Conservation (phyloP, 2,113 vertebrate species). For the Orientallactaga bullata region DNA sequence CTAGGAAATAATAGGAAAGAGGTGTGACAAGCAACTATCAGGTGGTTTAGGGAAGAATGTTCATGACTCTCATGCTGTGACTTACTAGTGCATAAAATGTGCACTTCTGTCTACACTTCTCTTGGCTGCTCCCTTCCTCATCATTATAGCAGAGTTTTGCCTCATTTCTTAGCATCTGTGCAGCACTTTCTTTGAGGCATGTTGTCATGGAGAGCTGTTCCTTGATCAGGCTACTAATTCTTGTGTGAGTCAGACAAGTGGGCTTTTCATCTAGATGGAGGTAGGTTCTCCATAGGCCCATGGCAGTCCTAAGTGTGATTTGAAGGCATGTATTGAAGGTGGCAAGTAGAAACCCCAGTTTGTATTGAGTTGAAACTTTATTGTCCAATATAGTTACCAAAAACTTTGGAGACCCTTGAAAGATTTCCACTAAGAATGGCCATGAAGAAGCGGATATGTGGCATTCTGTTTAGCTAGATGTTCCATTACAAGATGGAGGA, state of each 20-base stretch:
- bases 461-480: neutral
- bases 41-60: neutral
- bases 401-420: neutral
- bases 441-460: neutral
- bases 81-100: neutral
- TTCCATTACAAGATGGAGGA: neutral
- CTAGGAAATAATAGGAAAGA: neutral
- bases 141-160: neutral
- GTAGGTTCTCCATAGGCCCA: neutral
- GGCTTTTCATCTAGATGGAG: neutral
- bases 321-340: neutral
- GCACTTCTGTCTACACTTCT: neutral
- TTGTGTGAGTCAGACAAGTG: neutral
- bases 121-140: neutral
- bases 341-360: neutral
- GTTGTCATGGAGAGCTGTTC: neutral
- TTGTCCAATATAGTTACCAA: neutral
- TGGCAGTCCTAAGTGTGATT: neutral
- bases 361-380: neutral
- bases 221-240: neutral
- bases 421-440: neutral
- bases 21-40: neutral
- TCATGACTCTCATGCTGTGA: neutral
- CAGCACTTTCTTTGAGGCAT: neutral
- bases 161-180: neutral